Evolutionary conservation across 2,888 invertebrate species (phyloP), one percentile per base, ranked within the genome.

Genomic region (Pollenia labialis): DNA sequence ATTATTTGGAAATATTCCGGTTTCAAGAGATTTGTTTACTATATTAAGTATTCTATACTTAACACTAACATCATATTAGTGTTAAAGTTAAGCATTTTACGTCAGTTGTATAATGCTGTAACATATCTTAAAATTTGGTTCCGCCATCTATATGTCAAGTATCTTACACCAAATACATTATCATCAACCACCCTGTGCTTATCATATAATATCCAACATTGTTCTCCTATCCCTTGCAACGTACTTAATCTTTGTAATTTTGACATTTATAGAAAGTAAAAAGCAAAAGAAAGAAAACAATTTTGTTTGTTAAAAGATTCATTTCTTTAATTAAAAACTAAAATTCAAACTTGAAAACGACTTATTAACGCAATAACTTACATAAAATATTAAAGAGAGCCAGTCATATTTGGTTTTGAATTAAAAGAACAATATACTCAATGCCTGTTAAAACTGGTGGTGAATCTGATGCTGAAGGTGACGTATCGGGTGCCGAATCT

Each of bases 381-480:
- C 14, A 14, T n/a, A 18, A 23, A 32, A 32, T 32, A 64, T 52
- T 62, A 18, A 14, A 16, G 10, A 44, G 71, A 44, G 11, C 23
- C 11, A 44, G 9, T 11, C 64, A 11, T 11, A n/a, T 44, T 68
- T 16, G 2, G 12, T 56, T 42, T 54, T 4, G 2, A 40, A 56
- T 3, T 32, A 8, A 23, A 14, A 10, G 62, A 56, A 16, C 54
- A n/a, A 14, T 7, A 1, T 56, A 11, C 32, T 42, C 18, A 90
- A 96, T 96, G 96, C 95, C 96, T 48, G 95, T 95, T 6, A 95
- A 96, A 94, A 96, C 96, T 93, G 95, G 96, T 88, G 95, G 94
- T 85, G 95, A 93, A 85, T 91, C 95, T 88, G 95, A 88, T 76
- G 85, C 77, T 87, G 94, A 94, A 88, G 94, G 94, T 56, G 96